Evolutionary conservation across 2,797 vertebrate genomes (phyloP).

Genomic region (Spinus pinus): DNA sequence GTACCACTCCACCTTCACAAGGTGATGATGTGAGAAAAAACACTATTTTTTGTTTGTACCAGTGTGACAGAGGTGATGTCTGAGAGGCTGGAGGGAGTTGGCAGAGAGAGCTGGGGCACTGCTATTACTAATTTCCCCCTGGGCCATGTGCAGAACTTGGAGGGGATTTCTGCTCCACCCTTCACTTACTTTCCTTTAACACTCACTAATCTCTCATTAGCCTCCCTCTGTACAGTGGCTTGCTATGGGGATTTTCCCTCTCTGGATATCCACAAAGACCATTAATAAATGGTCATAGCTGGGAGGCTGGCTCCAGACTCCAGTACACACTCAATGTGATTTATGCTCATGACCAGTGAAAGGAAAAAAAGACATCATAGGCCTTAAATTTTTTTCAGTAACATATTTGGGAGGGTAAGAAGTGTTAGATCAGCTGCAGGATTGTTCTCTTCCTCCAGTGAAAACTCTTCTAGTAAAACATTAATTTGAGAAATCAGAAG

Average conservation of each 20-base stretch:
- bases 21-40: neutral
- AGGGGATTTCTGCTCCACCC: neutral
- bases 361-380: neutral
- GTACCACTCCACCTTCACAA: neutral
- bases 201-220: neutral
- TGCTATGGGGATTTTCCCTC: neutral
- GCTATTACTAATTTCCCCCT: neutral
- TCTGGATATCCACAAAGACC: neutral
- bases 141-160: neutral
- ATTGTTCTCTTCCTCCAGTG: neutral
- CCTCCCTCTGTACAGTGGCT: neutral
- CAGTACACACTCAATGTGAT: neutral
- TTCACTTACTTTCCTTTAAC: neutral
- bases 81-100: neutral
- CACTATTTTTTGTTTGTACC: neutral
- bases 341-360: neutral
- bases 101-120: neutral
- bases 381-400: neutral
- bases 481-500: constrained; percentile 49
- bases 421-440: neutral
- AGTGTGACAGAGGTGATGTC: neutral
- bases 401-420: neutral
- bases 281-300: neutral
- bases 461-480: constrained; percentile 35
- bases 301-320: neutral